Conservation (phyloP, 1,140 invertebrate genomes). For the Acromyrmex heyeri region DNA sequence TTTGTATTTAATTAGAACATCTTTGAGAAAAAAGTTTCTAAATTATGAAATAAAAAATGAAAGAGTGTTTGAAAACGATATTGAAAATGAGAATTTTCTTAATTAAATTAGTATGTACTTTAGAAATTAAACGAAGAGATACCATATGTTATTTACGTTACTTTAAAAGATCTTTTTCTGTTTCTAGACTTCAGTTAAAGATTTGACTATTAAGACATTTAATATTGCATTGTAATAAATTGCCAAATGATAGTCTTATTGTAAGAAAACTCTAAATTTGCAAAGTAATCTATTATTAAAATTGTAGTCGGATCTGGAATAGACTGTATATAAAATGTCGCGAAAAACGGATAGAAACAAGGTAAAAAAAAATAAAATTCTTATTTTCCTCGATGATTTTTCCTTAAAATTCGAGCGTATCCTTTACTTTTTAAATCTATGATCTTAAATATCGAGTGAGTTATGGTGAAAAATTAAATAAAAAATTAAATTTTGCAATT, state of each 20-base stretch:
- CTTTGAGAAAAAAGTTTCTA: neutral
- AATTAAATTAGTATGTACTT: neutral
- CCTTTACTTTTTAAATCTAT: neutral
- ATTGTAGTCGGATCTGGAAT: neutral
- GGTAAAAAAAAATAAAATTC: neutral
- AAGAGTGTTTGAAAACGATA: neutral
- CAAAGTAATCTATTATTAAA: slow-evolving; percentile 27
- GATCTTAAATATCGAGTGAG: neutral
- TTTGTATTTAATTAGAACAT: neutral
- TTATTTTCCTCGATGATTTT: neutral
- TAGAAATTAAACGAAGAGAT: slow-evolving; percentile 2
- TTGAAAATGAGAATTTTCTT: neutral
- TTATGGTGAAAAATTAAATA: neutral
- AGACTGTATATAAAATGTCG: neutral
- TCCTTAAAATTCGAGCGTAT: neutral
- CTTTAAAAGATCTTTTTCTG: neutral
- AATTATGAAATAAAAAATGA: neutral
- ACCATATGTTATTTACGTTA: neutral
- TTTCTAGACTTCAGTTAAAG: neutral
- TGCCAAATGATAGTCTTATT: neutral
- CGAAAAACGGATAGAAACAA: neutral
- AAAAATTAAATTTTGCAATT: neutral
- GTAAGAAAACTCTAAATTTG: slow-evolving; percentile 3
- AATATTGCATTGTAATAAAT: neutral
- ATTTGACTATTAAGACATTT: neutral